Percentiles rank a stretch among this genome's conserved stretches.
These are phyloP conservation scores for Tadarida brasiliensis DNA, from an alignment of 2,797 vertebrate species.

Conservation along the genomic window DNA sequence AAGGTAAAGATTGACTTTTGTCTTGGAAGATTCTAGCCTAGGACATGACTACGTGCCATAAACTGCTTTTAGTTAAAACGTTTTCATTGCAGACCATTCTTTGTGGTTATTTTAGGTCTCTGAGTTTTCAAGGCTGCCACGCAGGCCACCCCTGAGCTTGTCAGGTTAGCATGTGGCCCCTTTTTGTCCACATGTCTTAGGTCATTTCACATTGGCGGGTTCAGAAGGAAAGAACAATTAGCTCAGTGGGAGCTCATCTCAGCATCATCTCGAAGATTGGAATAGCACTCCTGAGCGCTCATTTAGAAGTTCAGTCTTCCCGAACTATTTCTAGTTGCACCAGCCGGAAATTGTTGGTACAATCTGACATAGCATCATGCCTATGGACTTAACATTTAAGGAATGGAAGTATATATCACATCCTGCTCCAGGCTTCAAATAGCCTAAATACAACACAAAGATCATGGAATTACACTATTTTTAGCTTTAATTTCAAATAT, in stretches of 20 bases:
- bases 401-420: background rate
- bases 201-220: slow-evolving; percentile 1
- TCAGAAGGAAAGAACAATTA: slow-evolving; percentile 42
- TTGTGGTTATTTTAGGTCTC: background rate
- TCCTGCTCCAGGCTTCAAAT: background rate
- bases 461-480: background rate
- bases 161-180: background rate
- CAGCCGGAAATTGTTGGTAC: background rate
- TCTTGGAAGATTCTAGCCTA: background rate
- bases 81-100: background rate
- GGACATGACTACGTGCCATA: background rate
- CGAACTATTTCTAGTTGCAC: slow-evolving; percentile 4
- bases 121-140: background rate
- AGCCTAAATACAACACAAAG: background rate
- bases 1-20: background rate
- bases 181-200: background rate
- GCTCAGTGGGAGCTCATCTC: background rate
- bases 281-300: background rate
- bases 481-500: background rate
- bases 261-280: background rate
- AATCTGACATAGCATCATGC: background rate
- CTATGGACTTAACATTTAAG: background rate
- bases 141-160: background rate
- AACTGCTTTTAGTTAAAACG: background rate
- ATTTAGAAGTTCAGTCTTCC: background rate